Evolutionary conservation across 2,113 vertebrate genomes (phyloP), one percentile per base, ranked within the genome.

Genomic region (Pteronura brasiliensis): DNA sequence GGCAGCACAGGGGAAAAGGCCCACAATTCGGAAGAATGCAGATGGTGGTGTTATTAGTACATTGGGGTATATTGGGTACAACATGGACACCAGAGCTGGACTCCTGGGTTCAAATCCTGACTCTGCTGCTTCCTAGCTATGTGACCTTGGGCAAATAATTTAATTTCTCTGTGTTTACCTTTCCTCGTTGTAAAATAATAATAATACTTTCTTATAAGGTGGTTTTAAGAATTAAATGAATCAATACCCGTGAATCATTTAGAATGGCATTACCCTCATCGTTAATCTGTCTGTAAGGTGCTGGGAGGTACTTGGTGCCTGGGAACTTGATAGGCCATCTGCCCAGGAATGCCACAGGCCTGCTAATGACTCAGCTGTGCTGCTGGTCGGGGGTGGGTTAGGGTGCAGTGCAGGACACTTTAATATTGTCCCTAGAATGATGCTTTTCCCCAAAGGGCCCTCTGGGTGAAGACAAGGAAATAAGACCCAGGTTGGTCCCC

Each of bases 211-310:
- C 39, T 88, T 65, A 14, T 36, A 65, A 90, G 52, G 20, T 57
- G 49, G 47, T 85, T 91, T 47, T 93, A 77, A 97, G 74, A 74
- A 69, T 72, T 57, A 85, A 95, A 84, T 80, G 31, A 77, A 39
- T 59, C 21, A 71, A 23, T 67, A 61, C 34, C 52, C 63, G 9
- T 17, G 77, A 95, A 55, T 89, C 61, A 29, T 36, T 95, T 87
- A 80, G 34, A 86, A 29, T 39, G 74, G 55, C 20, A 20, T 61
- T 7, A 5, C 13, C 81, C 4, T 27, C 52, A 27, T 76, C 57
- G 27, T 63, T 25, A n/a, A 39, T 72, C 44, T 31, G 18, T 74
- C 47, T 87, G 83, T 47, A 65, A 55, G 1, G 29, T n/a, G 14
- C 49, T 39, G 61, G 90, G 61, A 80, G 63, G 80, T 29, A 20